Conservation (phyloP, 2,888 invertebrate genomes). For the Mesochorus sp. region DNA sequence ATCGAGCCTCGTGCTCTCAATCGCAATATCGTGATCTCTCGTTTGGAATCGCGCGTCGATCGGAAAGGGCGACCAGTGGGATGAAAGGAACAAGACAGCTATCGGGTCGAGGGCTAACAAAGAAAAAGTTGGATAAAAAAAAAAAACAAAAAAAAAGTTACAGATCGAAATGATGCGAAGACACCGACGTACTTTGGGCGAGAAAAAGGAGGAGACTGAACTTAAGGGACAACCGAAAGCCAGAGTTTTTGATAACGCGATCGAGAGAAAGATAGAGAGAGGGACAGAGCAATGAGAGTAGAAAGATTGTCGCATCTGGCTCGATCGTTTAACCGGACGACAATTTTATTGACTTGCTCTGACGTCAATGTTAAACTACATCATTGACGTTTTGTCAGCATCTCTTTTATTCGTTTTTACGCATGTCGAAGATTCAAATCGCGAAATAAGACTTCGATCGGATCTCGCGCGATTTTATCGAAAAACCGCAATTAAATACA, state of each 20-base stretch:
- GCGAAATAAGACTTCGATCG: constrained; percentile 14
- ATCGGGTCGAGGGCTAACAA: neutral
- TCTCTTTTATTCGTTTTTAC: constrained; percentile 44
- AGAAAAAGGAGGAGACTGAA: neutral
- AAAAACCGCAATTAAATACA: constrained; percentile 22
- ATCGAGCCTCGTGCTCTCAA: constrained; percentile 42
- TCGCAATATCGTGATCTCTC: constrained; percentile 66
- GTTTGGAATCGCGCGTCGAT: constrained; percentile 58
- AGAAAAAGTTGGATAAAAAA: constrained; percentile 1
- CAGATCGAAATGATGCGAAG: constrained; percentile 47
- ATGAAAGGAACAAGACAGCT: constrained; percentile 25
- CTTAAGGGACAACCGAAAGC: neutral
- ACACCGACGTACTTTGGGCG: constrained; percentile 2
- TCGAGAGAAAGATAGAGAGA: neutral
- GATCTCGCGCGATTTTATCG: too few relatives aligned
- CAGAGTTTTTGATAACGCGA: constrained; percentile 32
- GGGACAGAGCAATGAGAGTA: neutral
- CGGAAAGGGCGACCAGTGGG: constrained; percentile 43
- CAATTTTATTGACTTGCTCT: constrained; percentile 73
- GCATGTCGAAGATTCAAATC: constrained; percentile 43
- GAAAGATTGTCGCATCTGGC: constrained; percentile 67
- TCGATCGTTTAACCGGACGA: constrained; percentile 69
- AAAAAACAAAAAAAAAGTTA: constrained; percentile 26
- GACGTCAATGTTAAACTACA: constrained; percentile 74
- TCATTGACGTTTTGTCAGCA: constrained; percentile 68